Conservation (phyloP, 2,113 vertebrate genomes). For the Bubalus kerabau region DNA sequence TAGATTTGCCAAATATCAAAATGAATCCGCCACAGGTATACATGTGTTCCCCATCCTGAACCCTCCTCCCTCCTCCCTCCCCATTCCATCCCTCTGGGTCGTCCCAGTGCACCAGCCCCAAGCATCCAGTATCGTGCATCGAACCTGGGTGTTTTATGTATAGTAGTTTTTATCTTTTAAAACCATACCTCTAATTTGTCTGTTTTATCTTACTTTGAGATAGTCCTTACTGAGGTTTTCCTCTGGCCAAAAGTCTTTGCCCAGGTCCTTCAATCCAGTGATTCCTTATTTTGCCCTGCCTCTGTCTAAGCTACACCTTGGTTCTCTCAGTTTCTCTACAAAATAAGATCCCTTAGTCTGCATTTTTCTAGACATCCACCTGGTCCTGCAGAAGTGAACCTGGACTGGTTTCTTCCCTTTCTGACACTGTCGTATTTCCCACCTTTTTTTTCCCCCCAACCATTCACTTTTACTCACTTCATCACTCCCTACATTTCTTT, state of each 20-base stretch:
- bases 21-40: too few relatives aligned
- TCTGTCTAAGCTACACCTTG: neutral
- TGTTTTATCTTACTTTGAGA: neutral
- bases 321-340: neutral
- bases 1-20: too few relatives aligned
- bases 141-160: neutral
- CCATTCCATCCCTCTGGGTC: too few relatives aligned
- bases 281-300: neutral
- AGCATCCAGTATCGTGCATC: too few relatives aligned
- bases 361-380: neutral
- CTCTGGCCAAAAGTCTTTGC: neutral
- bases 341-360: neutral
- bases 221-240: neutral
- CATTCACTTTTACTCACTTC: neutral
- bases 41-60: too few relatives aligned
- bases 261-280: neutral
- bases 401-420: neutral
- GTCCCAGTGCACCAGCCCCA: too few relatives aligned
- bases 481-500: neutral
- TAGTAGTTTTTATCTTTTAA: neutral
- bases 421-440: neutral
- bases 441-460: neutral
- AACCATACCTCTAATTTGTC: neutral
- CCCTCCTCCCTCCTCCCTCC: too few relatives aligned
- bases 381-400: neutral